phyloP scores from a whole-genome alignment of 1,140 invertebrate genomes.

The Trichogramma pretiosum region DNA sequence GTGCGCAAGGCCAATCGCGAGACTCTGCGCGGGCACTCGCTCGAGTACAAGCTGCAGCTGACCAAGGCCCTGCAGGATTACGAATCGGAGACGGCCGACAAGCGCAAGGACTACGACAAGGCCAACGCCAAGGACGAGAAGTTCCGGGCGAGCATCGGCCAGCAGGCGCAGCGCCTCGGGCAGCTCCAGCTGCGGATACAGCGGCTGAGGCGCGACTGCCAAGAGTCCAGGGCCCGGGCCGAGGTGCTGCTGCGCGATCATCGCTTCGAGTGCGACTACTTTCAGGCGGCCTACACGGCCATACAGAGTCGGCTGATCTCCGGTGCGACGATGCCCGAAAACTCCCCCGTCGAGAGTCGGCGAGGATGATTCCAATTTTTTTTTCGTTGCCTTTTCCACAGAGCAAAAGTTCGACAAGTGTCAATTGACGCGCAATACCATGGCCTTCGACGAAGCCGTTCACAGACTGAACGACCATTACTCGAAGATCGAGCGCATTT shows the following conservation, averaged over 20 bases:
- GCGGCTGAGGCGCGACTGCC: slow-evolving; percentile 26
- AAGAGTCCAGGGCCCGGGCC: slow-evolving; percentile 14
- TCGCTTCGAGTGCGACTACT: slow-evolving; percentile 22
- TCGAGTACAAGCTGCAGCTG: too few species aligned
- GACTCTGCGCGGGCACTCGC: too few species aligned
- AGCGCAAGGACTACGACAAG: slow-evolving; percentile 25
- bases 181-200: slow-evolving; percentile 24
- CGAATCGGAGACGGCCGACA: slow-evolving; percentile 23
- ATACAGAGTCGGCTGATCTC: slow-evolving; percentile 23
- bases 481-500: slow-evolving; percentile 20
- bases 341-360: too few species aligned
- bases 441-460: slow-evolving; percentile 24
- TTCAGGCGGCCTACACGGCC: slow-evolving; percentile 18
- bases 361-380: too few species aligned
- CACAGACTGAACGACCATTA: slow-evolving; percentile 20
- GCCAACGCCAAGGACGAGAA: slow-evolving; percentile 27
- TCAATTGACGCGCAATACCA: slow-evolving; percentile 23
- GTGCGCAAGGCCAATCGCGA: too few species aligned
- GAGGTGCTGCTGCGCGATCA: slow-evolving; percentile 22
- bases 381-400: too few species aligned
- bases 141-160: slow-evolving; percentile 25
- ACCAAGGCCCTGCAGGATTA: too few species aligned
- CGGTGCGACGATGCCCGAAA: too few species aligned
- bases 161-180: slow-evolving; percentile 23
- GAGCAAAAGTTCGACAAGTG: slow-evolving; percentile 25